Percentiles rank a stretch among this genome's conserved stretches.
phyloP scores from a whole-genome alignment of 2,888 invertebrate genomes.

The Cataglyphis altisquamis region DNA sequence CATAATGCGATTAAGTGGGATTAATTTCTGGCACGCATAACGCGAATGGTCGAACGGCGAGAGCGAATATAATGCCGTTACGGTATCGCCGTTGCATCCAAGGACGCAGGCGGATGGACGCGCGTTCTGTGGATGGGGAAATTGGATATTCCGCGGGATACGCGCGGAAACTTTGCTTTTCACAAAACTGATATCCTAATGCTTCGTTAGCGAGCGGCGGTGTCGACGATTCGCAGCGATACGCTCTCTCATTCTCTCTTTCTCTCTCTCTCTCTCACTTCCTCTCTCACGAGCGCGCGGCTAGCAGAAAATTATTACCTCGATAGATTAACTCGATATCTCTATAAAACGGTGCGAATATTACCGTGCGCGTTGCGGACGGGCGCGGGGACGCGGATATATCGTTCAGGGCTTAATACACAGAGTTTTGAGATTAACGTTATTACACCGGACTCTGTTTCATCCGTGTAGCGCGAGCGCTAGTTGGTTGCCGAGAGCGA shows the following conservation, averaged over 20 bases:
- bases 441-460: slow-evolving; percentile 50
- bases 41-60: slow-evolving; percentile 49
- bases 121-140: slow-evolving; percentile 20
- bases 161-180: slow-evolving; percentile 50
- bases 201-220: slow-evolving; percentile 48
- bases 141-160: slow-evolving; percentile 36
- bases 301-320: slow-evolving; percentile 52
- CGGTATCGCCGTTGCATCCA: slow-evolving; percentile 11
- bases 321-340: slow-evolving; percentile 58
- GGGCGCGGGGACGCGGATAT: slow-evolving; percentile 48
- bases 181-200: slow-evolving; percentile 53
- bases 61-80: slow-evolving; percentile 30
- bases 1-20: slow-evolving; percentile 48
- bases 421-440: slow-evolving; percentile 56
- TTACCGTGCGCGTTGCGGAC: slow-evolving; percentile 48
- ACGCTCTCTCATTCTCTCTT: neutral
- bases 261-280: neutral
- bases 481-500: slow-evolving; percentile 48
- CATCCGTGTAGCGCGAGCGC: slow-evolving; percentile 38
- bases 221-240: slow-evolving; percentile 12
- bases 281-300: neutral
- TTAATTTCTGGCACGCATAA: slow-evolving; percentile 55
- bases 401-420: slow-evolving; percentile 49
- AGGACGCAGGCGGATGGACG: slow-evolving; percentile 25
- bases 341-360: slow-evolving; percentile 55